Percentiles rank a stretch among this genome's conserved stretches.
phyloP scores from a whole-genome alignment of 2,888 invertebrate genomes.

The Resseliella maxima region DNA sequence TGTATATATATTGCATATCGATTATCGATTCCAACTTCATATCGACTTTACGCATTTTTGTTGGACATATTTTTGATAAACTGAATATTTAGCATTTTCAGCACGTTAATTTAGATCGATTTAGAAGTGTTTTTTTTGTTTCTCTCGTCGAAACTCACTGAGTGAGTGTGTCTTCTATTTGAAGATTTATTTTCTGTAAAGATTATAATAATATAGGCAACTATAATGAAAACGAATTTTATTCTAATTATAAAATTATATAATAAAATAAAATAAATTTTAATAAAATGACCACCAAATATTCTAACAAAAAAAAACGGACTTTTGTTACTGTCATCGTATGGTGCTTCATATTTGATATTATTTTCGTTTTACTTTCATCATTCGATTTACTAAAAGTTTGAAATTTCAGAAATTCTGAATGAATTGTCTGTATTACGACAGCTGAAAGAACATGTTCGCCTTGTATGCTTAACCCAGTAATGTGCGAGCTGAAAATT shows the following conservation, averaged over 20 bases:
- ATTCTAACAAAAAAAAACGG: neutral
- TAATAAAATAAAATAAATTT: neutral
- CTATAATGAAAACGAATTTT: neutral
- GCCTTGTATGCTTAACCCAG: too few relatives aligned
- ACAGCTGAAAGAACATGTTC: too few relatives aligned
- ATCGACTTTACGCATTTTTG: neutral
- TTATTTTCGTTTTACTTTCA: too few relatives aligned
- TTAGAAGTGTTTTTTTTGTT: neutral
- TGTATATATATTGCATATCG: neutral
- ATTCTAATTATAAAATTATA: neutral
- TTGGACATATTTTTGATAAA: conserved; percentile 48
- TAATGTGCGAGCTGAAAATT: too few relatives aligned
- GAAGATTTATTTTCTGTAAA: neutral
- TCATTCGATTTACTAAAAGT: too few relatives aligned
- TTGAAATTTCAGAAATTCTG: too few relatives aligned
- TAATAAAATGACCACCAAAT: neutral
- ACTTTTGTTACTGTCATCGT: neutral
- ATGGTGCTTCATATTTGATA: too few relatives aligned
- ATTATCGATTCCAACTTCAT: neutral
- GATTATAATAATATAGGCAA: neutral
- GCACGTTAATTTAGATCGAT: neutral
- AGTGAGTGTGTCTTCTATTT: neutral
- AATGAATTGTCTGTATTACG: too few relatives aligned
- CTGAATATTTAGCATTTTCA: conserved; percentile 22
- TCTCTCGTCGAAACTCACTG: neutral